Evolutionary conservation across 1,140 invertebrate species (phyloP).

Genomic region (Sycophaga agraensis): DNA sequence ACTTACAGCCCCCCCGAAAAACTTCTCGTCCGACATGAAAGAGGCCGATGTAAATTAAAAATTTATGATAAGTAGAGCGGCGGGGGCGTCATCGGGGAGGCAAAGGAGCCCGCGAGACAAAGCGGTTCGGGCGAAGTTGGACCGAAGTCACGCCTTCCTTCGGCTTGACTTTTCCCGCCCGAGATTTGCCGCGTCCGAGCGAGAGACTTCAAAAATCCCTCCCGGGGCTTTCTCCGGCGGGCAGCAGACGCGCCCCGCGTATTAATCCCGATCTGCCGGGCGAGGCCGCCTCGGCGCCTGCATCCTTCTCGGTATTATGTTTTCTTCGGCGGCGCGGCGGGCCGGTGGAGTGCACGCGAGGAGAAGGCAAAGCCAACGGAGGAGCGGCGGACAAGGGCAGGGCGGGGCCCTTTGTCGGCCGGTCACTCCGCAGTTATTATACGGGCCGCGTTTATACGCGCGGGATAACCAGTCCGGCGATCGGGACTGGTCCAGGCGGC

Average conservation of each 20-base stretch:
- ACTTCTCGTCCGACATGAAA: too few relatives aligned
- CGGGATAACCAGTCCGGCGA: slow-evolving; percentile 19
- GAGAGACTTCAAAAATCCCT: slow-evolving; percentile 7
- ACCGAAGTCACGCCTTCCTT: not conserved
- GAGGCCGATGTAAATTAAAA: too few relatives aligned
- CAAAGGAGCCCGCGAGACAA: too few relatives aligned
- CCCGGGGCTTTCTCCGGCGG: too few relatives aligned
- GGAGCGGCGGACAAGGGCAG: not conserved
- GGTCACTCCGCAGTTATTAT: slow-evolving; percentile 14
- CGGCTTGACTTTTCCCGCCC: not conserved
- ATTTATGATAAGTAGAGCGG: too few relatives aligned
- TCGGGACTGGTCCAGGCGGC: slow-evolving; percentile 8
- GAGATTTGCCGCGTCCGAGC: not conserved
- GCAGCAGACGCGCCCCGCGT: too few relatives aligned
- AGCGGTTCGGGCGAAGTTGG: too few relatives aligned
- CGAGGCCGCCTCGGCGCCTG: not conserved
- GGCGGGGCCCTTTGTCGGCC: slow-evolving; percentile 11
- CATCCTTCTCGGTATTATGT: slow-evolving; percentile 14
- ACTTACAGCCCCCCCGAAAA: too few relatives aligned
- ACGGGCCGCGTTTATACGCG: too few relatives aligned
- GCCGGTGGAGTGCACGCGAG: not conserved
- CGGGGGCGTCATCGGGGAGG: too few relatives aligned
- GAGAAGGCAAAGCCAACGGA: not conserved
- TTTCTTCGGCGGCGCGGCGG: not conserved
- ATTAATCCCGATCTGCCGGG: too few relatives aligned